phyloP scores from a whole-genome alignment of 2,888 invertebrate genomes.

The Lutraria lutraria region DNA sequence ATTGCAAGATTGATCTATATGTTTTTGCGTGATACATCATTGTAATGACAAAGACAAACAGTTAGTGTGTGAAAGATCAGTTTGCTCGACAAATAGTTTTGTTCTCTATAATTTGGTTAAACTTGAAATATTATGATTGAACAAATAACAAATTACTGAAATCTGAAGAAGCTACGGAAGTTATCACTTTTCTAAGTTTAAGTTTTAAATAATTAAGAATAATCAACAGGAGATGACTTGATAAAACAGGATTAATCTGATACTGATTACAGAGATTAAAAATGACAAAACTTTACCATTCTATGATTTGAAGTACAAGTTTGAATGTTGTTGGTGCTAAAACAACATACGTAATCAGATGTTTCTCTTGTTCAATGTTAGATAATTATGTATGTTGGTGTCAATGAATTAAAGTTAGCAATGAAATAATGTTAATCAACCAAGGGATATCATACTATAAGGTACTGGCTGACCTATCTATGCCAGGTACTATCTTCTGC shows the following conservation, averaged over 20 bases:
- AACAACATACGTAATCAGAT: no score
- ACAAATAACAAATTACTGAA: conserved; percentile 6
- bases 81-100: not conserved
- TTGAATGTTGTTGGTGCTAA: not conserved
- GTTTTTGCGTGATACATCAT: not conserved
- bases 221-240: not conserved
- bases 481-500: no score
- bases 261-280: not conserved
- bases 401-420: no score
- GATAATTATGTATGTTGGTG: no score
- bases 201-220: not conserved
- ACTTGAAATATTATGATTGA: not conserved
- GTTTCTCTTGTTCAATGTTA: no score
- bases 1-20: not conserved
- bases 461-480: no score
- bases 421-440: no score
- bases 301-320: not conserved
- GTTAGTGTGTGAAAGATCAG: not conserved
- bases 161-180: no score
- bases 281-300: not conserved
- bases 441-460: no score
- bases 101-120: not conserved
- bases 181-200: no score
- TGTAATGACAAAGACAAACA: not conserved
- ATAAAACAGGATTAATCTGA: not conserved